These are phyloP conservation scores for Odocoileus hemionus DNA, from an alignment of 2,113 vertebrate species.

Conservation along the genomic window DNA sequence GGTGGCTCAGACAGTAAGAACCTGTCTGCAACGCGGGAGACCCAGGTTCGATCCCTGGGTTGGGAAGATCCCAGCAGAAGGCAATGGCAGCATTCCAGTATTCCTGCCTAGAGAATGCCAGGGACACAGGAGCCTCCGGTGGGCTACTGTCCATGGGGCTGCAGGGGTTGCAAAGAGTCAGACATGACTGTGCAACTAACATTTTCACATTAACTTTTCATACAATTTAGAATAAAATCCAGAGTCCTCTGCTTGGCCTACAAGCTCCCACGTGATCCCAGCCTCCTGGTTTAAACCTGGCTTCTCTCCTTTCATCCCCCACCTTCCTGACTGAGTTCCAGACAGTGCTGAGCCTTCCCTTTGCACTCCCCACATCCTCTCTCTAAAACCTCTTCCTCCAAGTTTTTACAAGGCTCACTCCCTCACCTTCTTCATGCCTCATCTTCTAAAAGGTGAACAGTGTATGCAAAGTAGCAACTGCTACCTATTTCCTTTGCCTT, in stretches of 20 bases:
- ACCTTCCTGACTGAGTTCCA: not conserved
- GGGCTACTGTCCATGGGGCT: not conserved
- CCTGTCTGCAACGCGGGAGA: not conserved
- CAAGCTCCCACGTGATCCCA: not conserved
- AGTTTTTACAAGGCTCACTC: not conserved
- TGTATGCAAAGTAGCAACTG: not conserved
- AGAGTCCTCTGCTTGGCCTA: not conserved
- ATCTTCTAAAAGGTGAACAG: not conserved
- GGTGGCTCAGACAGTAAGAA: fast-evolving
- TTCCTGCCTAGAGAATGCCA: not conserved
- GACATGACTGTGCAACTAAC: not conserved
- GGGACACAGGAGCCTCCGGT: not conserved
- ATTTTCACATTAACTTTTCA: not conserved
- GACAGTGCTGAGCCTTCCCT: not conserved
- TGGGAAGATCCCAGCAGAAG: not conserved
- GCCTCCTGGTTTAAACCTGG: not conserved
- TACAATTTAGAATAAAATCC: not conserved
- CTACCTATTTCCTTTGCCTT: not conserved
- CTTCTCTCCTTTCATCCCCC: not conserved
- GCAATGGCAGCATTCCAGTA: not conserved
- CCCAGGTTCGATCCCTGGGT: not conserved
- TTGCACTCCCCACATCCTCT: not conserved
- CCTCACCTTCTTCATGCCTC: not conserved
- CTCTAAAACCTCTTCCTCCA: not conserved
- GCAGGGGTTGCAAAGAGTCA: not conserved